Base-by-base conservation (phyloP, 2,797 vertebrate species). In the Varecia variegata region DNA sequence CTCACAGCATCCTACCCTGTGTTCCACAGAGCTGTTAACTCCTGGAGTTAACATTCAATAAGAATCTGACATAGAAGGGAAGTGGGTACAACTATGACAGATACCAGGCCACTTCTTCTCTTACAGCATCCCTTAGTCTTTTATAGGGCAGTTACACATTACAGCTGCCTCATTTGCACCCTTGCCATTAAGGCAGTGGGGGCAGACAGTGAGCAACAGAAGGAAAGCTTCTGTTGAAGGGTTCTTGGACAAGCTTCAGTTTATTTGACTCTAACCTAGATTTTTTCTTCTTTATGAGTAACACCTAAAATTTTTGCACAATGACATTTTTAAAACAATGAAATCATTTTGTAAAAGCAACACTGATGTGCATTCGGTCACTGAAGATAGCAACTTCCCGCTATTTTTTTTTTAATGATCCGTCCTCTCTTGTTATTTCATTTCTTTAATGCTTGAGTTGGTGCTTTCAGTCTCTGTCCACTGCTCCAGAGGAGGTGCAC, bases 41-140 rank as follows among this genome's bases (percentile, higher is more conserved):
- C 35, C 17, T 77, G 50, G 56, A 85, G 32, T 84, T 95, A 88
- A 83, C 43, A 83, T 89, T 93, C 90, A 96, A 25, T 65, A 87
- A 60, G 80, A 82, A 84, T 96, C 60, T 50, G 54, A 95, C 58
- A 27, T 35, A 85, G 35, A 95, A 71, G 35, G 40, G 74, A 86
- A 71, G 71, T 77, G 35, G 62, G 74, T 65, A n/a, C 77, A 77
- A 71, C 52, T 71, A 17, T 89, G 32, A 60, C 47, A 95, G 67
- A 13, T 45, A 47, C 11, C 58, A 58, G 38, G 8, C 23, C 14
- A 54, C 79, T 93, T 95, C 30, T 83, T 94, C 21, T 94, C 47
- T 86, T 83, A 60, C 0, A 89, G 30, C 30, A 50, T 73, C 50
- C 73, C 8, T 32, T 20, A 60, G 40, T 35, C 58, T 76, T 74